Percentiles rank a stretch among this genome's conserved stretches.
Conservation (phyloP, 2,797 vertebrate species). For the Myotis pilosus region DNA sequence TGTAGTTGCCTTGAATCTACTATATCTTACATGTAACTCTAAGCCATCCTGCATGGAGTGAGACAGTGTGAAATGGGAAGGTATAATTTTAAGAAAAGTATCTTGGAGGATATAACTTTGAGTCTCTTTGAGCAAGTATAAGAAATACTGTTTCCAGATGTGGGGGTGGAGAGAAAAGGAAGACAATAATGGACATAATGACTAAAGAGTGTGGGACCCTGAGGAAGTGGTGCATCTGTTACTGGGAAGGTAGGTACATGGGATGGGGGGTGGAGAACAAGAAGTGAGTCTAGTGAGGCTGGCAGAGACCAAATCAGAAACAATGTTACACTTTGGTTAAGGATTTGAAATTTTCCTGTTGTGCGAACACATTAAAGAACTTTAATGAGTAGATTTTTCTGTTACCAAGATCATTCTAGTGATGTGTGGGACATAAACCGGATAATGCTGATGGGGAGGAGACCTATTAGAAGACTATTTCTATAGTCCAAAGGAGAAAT, state of each 20-base stretch:
- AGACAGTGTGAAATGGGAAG: not conserved
- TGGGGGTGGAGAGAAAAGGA: not conserved
- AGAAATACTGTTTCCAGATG: not conserved
- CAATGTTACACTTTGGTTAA: not conserved
- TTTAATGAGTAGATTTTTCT: not conserved
- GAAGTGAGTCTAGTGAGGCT: not conserved
- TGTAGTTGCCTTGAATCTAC: not conserved
- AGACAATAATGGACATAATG: not conserved
- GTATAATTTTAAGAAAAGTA: not conserved
- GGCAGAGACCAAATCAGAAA: not conserved
- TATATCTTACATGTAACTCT: not conserved
- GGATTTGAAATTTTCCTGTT: not conserved
- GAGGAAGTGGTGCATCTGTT: not conserved
- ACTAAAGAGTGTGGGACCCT: not conserved
- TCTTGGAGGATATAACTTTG: not conserved
- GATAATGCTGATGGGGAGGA: not conserved
- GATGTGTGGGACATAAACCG: not conserved
- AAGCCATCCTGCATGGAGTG: not conserved
- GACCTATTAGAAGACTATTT: not conserved
- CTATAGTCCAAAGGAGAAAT: not conserved
- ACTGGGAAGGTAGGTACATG: not conserved
- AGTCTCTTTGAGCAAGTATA: not conserved
- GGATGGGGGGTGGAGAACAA: fast-evolving
- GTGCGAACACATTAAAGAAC: not conserved
- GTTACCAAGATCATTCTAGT: not conserved